Evolutionary conservation across 2,888 invertebrate species (phyloP).

Genomic region (Panzeria rudis): DNA sequence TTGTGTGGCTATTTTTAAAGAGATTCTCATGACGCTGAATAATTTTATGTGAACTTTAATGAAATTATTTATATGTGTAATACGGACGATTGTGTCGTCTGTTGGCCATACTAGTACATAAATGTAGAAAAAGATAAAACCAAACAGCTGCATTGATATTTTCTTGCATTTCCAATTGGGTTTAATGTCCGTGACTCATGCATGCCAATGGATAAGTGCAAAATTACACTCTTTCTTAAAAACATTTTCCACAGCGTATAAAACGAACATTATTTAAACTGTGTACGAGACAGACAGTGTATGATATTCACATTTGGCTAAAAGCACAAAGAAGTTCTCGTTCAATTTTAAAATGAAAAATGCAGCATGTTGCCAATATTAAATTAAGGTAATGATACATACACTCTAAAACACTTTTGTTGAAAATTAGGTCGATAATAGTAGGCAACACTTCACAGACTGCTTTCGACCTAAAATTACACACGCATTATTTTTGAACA

Average conservation of each 20-base stretch:
- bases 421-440: too few species aligned
- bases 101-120: too few species aligned
- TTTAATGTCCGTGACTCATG: neutral
- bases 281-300: constrained; percentile 10
- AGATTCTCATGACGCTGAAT: too few species aligned
- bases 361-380: constrained; percentile 65
- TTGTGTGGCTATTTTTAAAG: too few species aligned
- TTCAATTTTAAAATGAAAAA: constrained; percentile 23
- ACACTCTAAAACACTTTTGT: too few species aligned
- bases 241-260: constrained; percentile 20
- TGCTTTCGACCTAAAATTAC: too few species aligned
- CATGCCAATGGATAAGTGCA: constrained; percentile 8
- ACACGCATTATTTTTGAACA: too few species aligned
- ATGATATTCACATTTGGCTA: constrained; percentile 20
- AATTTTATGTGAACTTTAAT: too few species aligned
- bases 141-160: neutral
- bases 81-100: too few species aligned
- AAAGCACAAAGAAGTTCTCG: constrained; percentile 49
- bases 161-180: constrained; percentile 34
- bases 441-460: too few species aligned
- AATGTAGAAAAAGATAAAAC: too few species aligned
- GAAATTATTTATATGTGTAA: too few species aligned
- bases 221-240: constrained; percentile 27
- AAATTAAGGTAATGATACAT: constrained; percentile 58
- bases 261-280: constrained; percentile 32